phyloP scores from a whole-genome alignment of 2,113 vertebrate species.

The Hirundichthys speculiger region DNA sequence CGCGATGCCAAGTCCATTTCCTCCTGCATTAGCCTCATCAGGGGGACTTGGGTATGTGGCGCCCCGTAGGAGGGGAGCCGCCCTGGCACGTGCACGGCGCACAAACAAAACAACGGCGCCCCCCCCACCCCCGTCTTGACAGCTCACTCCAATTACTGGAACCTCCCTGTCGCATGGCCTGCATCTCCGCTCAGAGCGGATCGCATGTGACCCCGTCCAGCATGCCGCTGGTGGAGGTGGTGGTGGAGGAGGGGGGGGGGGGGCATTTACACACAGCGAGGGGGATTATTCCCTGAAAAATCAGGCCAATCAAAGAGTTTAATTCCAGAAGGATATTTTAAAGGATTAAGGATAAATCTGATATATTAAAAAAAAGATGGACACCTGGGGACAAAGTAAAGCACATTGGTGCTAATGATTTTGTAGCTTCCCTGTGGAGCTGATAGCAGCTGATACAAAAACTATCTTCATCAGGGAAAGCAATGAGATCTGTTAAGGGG shows the following conservation, averaged over 20 bases:
- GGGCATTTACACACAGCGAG: neutral
- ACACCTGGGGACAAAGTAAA: no score
- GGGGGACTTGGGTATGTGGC: slow-evolving; percentile 71
- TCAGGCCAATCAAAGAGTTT: slow-evolving; percentile 41
- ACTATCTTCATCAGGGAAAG: no score
- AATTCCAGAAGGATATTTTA: slow-evolving; percentile 31
- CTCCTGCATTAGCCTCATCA: slow-evolving; percentile 79
- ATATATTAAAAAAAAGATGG: no score
- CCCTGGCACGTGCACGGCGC: slow-evolving; percentile 60
- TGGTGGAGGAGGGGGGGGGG: slow-evolving; percentile 40
- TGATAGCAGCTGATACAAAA: no score
- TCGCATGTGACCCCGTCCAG: slow-evolving; percentile 70
- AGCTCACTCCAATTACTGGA: slow-evolving; percentile 78
- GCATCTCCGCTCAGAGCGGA: slow-evolving; percentile 65
- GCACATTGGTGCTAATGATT: no score
- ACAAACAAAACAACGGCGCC: slow-evolving; percentile 31
- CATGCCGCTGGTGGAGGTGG: slow-evolving; percentile 68
- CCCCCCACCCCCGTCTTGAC: slow-evolving; percentile 69
- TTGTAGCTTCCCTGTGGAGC: no score
- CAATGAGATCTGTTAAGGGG: no score
- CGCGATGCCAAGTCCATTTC: slow-evolving; percentile 67
- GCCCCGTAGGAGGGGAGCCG: slow-evolving; percentile 69
- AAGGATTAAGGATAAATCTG: no score
- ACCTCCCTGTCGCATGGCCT: slow-evolving; percentile 66
- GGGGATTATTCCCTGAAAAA: slow-evolving; percentile 20